Percentiles rank a stretch among this genome's conserved stretches.
Conservation (phyloP, 2,888 invertebrate genomes). For the Automeris io region DNA sequence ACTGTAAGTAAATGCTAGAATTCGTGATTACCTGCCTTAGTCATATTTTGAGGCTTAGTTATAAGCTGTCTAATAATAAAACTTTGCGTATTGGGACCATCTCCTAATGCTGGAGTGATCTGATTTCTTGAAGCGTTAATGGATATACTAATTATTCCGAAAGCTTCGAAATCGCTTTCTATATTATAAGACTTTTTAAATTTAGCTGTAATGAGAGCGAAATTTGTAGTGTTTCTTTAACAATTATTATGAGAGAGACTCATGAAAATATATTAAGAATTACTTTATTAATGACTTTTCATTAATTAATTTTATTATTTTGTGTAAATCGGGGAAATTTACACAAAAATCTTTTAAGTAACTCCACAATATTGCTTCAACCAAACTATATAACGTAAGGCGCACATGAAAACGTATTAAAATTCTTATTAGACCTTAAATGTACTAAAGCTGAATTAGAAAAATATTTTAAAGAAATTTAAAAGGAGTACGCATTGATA, state of each 20-base stretch:
- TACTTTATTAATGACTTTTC: constrained; percentile 29
- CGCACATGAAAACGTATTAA: constrained; percentile 47
- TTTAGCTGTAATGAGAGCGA: constrained; percentile 46
- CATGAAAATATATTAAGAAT: constrained; percentile 53
- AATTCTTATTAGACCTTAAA: constrained; percentile 11
- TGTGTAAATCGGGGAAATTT: constrained; percentile 75
- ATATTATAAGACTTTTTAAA: constrained; percentile 50
- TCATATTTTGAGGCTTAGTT: constrained; percentile 43
- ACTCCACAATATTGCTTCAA: constrained; percentile 63
- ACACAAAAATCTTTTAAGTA: constrained; percentile 52
- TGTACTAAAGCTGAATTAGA: constrained; percentile 21
- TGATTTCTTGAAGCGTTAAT: constrained; percentile 42
- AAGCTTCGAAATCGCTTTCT: constrained; percentile 56
- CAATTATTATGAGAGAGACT: constrained; percentile 46
- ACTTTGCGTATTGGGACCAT: constrained; percentile 67
- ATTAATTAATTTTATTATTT: constrained; percentile 27
- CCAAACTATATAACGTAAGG: constrained; percentile 46
- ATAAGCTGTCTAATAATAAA: constrained; percentile 47
- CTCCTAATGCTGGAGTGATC: constrained; percentile 57
- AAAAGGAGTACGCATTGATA: constrained; percentile 27
- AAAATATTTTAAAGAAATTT: constrained; percentile 24
- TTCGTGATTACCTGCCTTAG: constrained; percentile 62
- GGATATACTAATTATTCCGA: constrained; percentile 31
- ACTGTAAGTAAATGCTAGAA: constrained; percentile 56
- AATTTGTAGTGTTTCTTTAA: constrained; percentile 40